These are phyloP conservation scores for Cataglyphis rosenhaueri DNA, from an alignment of 2,888 invertebrate genomes.

Conservation along the genomic window DNA sequence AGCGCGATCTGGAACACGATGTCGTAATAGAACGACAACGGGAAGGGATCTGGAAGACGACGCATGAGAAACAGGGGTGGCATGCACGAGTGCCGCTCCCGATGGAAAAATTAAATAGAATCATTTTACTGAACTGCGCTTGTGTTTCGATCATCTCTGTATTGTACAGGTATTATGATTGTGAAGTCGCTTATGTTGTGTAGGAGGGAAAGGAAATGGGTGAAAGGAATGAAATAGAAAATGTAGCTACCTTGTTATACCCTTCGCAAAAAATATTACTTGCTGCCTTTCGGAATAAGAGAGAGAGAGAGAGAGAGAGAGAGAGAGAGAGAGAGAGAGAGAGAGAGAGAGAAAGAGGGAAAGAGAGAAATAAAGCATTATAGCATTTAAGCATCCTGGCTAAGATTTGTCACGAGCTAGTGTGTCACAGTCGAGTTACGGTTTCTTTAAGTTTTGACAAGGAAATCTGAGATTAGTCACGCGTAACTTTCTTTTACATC, in stretches of 20 bases:
- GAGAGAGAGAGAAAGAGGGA: neutral
- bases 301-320: neutral
- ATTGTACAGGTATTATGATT: slow-evolving; percentile 60
- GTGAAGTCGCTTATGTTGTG: slow-evolving; percentile 49
- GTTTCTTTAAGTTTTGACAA: slow-evolving; percentile 62
- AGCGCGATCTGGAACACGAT: slow-evolving; percentile 23
- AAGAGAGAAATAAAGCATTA: slow-evolving; percentile 71
- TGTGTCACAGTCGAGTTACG: slow-evolving; percentile 49
- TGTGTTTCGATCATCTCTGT: slow-evolving; percentile 46
- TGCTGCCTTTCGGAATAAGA: slow-evolving; percentile 73
- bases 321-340: slow-evolving; percentile 55
- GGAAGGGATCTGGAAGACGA: slow-evolving; percentile 34
- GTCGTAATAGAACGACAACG: slow-evolving; percentile 8
- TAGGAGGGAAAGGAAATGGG: slow-evolving; percentile 18
- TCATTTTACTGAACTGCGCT: slow-evolving; percentile 81
- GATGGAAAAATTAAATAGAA: slow-evolving; percentile 85
- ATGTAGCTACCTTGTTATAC: slow-evolving; percentile 69
- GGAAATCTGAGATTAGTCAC: slow-evolving; percentile 52
- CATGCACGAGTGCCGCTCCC: slow-evolving; percentile 84
- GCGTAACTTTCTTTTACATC: slow-evolving; percentile 49
- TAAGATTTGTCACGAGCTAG: slow-evolving; percentile 79
- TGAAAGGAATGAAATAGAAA: slow-evolving; percentile 72
- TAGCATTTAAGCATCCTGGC: slow-evolving; percentile 76
- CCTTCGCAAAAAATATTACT: slow-evolving; percentile 61
- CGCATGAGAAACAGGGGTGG: slow-evolving; percentile 76